These are phyloP conservation scores for Drosophila paracracens DNA, from an alignment of 2,888 invertebrate genomes.

Conservation along the genomic window DNA sequence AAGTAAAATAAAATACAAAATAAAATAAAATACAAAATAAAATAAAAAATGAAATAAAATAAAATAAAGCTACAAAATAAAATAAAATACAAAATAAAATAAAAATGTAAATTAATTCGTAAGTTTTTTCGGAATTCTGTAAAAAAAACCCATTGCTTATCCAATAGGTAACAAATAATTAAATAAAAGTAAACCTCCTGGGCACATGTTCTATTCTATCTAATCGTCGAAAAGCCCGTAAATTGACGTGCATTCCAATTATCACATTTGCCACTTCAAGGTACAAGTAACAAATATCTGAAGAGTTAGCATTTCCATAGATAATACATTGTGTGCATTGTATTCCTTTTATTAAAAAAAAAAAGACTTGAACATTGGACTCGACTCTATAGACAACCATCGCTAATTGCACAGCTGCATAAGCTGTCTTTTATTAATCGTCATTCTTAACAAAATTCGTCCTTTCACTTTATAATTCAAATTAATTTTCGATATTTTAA, in stretches of 20 bases:
- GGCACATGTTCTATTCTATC: conserved; percentile 59
- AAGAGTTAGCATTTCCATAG: conserved; percentile 43
- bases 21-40: no score
- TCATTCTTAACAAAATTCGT: background rate
- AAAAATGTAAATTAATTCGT: background rate
- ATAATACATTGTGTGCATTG: conserved; percentile 22
- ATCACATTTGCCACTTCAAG: conserved; percentile 40
- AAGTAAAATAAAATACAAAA: no score
- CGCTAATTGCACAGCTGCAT: background rate
- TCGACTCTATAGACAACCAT: background rate
- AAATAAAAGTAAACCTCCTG: conserved; percentile 15
- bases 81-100: background rate
- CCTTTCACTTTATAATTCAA: no score
- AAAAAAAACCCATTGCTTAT: conserved; percentile 6
- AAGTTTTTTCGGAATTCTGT: background rate
- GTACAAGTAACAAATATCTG: conserved; percentile 22
- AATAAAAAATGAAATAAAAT: no score
- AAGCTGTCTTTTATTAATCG: background rate
- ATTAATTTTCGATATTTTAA: background rate
- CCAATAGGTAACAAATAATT: conserved; percentile 4
- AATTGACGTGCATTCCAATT: conserved; percentile 49
- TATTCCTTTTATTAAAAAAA: background rate
- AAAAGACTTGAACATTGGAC: conserved; percentile 11
- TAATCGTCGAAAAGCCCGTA: conserved; percentile 45
- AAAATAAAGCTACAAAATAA: no score